Conservation (phyloP, 2,113 vertebrate genomes). For the Herpetotheres cachinnans region DNA sequence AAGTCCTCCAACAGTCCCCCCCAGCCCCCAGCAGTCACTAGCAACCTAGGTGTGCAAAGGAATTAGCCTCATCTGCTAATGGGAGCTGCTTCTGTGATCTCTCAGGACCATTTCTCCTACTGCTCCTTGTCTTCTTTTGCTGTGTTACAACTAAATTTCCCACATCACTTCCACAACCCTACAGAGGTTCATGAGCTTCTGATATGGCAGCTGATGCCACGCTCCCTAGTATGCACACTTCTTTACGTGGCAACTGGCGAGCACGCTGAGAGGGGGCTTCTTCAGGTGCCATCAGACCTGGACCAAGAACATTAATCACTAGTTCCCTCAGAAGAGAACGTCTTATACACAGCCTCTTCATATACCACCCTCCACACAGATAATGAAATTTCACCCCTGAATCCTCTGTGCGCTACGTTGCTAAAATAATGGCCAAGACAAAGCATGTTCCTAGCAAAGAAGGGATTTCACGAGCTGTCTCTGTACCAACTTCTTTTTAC, state of each 20-base stretch:
- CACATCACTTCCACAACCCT: background rate
- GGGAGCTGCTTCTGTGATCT: background rate
- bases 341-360: background rate
- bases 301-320: background rate
- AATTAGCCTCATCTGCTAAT: background rate
- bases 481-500: background rate
- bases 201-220: background rate
- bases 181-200: background rate
- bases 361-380: background rate
- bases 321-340: background rate
- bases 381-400: background rate
- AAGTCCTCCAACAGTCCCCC: background rate
- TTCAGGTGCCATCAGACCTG: background rate
- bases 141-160: background rate
- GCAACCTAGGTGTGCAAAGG: background rate
- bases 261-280: background rate
- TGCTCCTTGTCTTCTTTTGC: background rate
- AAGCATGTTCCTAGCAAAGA: background rate
- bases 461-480: background rate
- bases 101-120: background rate
- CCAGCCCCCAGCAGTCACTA: background rate
- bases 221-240: background rate
- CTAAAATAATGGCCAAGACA: background rate
- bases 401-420: background rate
- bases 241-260: background rate